Evolutionary conservation across 2,113 vertebrate species (phyloP), one percentile per base, ranked within the genome.

Genomic region (Callionymus lyra): DNA sequence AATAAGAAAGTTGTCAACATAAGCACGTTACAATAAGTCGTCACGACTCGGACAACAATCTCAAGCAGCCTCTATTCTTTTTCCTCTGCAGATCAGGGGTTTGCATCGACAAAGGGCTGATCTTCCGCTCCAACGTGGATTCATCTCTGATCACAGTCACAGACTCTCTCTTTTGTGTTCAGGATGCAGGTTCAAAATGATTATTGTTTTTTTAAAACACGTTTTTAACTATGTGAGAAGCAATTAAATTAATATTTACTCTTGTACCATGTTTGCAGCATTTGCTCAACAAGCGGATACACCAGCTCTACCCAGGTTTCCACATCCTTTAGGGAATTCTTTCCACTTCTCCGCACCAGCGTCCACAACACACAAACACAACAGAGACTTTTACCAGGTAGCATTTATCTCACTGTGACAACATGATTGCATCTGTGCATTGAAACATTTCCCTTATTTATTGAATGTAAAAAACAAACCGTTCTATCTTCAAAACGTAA

Each of bases 41-140:
- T 8, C 21, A 27, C 8, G 8, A 8, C 21, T 27, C 21, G 8
- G 21, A 27, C 4, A 27, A 27, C 21, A 27, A 27, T 4, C 21
- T 27, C 21, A 27, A 4, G 8, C 8, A 5, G 21, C 21, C 21
- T 27, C 21, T 27, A 12, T 13, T 21, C 18, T 12, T n/a, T 12
- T 43, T 38, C 6, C 60, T 53, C 47, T 35, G 6, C 64, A 84
- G 84, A 38, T 58, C 53, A n/a, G 78, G 57, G 36, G 64, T 66
- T 31, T 86, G 85, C 41, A 21, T 86, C n/a, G 85, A 87, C 55
- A 82, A 77, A 45, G 85, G 81, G 84, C 53, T 84, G 34, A 68
- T 87, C 54, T 87, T 86, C 55, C 57, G 42, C 62, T 65, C 82
- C 27, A 85, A 86, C 6, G 65, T 86, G 44, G 56, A 86, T 50